These are phyloP conservation scores for Eumerus sabulonum DNA, from an alignment of 2,888 invertebrate species.

Conservation along the genomic window DNA sequence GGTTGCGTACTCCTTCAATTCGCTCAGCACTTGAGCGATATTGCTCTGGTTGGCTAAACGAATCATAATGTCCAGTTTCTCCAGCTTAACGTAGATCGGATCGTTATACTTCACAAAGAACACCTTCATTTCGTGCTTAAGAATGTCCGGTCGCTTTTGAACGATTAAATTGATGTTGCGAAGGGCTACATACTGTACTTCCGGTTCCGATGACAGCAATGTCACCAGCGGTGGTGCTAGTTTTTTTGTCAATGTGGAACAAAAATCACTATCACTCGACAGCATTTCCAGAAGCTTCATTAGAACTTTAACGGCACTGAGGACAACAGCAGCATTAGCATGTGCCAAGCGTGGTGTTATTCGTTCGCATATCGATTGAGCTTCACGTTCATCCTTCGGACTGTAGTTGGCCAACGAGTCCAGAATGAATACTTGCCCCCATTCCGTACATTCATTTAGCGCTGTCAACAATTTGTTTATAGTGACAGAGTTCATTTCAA, in stretches of 20 bases:
- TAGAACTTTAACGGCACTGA: slow-evolving; percentile 97
- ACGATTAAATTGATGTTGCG: slow-evolving; percentile 99
- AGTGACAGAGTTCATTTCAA: slow-evolving; percentile 97
- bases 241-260: slow-evolving; percentile 95
- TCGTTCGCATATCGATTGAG: slow-evolving; percentile 98
- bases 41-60: slow-evolving; percentile 98
- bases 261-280: slow-evolving; percentile 94
- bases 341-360: slow-evolving; percentile 98
- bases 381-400: slow-evolving; percentile 97
- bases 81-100: slow-evolving; percentile 99
- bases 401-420: slow-evolving; percentile 98
- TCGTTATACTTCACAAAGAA: slow-evolving; percentile 99
- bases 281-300: slow-evolving; percentile 99
- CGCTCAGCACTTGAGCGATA: slow-evolving; percentile 98
- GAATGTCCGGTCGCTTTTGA: slow-evolving; percentile 98
- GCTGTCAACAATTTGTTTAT: slow-evolving; percentile 99
- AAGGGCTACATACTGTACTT: slow-evolving; percentile 99
- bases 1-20: slow-evolving; percentile 98
- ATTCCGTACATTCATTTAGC: slow-evolving; percentile 99
- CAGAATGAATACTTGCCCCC: slow-evolving; percentile 99
- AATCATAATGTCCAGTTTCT: slow-evolving; percentile 99
- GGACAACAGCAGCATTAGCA: slow-evolving; percentile 99
- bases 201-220: slow-evolving; percentile 97
- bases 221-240: slow-evolving; percentile 99
- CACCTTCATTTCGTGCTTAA: slow-evolving; percentile 99